Percentiles rank a stretch among this genome's conserved stretches.
Conservation (phyloP, 2,113 vertebrate species). For the Salminus brasiliensis region DNA sequence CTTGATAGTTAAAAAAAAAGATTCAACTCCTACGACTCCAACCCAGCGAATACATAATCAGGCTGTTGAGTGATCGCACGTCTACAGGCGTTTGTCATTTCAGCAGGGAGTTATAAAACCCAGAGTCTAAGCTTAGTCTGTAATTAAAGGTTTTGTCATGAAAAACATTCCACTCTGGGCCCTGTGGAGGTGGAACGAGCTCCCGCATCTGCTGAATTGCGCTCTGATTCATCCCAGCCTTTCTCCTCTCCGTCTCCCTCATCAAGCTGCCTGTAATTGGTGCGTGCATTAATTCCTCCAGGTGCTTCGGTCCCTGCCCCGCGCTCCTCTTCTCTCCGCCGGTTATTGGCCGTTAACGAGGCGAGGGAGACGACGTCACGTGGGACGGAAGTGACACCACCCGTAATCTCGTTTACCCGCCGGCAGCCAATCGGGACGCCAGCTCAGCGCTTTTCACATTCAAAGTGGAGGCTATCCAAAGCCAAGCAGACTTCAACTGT, state of each 20-base stretch:
- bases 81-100: neutral
- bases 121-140: neutral
- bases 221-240: conserved; percentile 6
- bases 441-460: conserved; percentile 34
- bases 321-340: neutral
- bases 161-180: neutral
- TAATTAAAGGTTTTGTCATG: neutral
- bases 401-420: conserved; percentile 30
- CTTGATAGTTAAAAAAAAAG: neutral
- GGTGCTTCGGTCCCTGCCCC: conserved; percentile 7
- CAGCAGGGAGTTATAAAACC: neutral
- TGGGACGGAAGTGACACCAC: conserved; percentile 4
- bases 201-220: neutral
- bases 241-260: neutral
- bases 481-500: conserved; percentile 43
- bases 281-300: neutral
- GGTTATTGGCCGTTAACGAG: neutral
- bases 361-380: neutral
- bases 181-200: neutral
- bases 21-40: neutral
- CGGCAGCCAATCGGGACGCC: conserved; percentile 22
- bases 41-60: neutral
- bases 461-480: conserved; percentile 37
- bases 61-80: neutral
- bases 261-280: conserved; percentile 11